Conservation (phyloP, 1,140 invertebrate species). For the Musca vetustissima region DNA sequence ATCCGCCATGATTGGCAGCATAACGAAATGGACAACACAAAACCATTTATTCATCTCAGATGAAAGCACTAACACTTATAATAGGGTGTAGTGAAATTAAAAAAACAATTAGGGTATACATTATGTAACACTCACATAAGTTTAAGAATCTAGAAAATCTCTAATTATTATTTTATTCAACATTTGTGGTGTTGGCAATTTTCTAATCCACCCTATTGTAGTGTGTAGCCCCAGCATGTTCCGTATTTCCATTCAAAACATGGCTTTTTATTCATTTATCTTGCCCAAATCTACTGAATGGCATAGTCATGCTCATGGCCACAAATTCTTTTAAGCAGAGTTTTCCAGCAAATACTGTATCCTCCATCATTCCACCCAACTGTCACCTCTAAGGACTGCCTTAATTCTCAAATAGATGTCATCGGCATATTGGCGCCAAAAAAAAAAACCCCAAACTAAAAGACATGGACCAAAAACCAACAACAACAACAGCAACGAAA, state of each 20-base stretch:
- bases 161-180: too few relatives aligned
- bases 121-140: too few relatives aligned
- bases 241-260: slow-evolving; percentile 1
- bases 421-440: slow-evolving; percentile 21
- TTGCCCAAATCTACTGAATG: slow-evolving; percentile 15
- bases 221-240: too few relatives aligned
- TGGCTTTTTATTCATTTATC: slow-evolving; percentile 24
- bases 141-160: too few relatives aligned
- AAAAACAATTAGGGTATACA: too few relatives aligned
- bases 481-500: too few relatives aligned
- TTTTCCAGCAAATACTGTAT: too few relatives aligned
- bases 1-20: slow-evolving; percentile 23
- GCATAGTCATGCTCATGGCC: neutral
- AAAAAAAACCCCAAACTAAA: neutral
- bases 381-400: neutral
- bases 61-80: too few relatives aligned
- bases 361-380: too few relatives aligned
- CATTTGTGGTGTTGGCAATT: too few relatives aligned
- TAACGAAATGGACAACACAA: slow-evolving; percentile 22
- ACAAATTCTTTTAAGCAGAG: neutral
- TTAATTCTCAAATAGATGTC: slow-evolving; percentile 6
- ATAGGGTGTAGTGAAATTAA: too few relatives aligned
- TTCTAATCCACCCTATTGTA: too few relatives aligned
- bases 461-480: neutral
- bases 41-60: slow-evolving; percentile 16